Evolutionary conservation across 1,140 invertebrate genomes (phyloP).

Genomic region (Halyomorpha halys): DNA sequence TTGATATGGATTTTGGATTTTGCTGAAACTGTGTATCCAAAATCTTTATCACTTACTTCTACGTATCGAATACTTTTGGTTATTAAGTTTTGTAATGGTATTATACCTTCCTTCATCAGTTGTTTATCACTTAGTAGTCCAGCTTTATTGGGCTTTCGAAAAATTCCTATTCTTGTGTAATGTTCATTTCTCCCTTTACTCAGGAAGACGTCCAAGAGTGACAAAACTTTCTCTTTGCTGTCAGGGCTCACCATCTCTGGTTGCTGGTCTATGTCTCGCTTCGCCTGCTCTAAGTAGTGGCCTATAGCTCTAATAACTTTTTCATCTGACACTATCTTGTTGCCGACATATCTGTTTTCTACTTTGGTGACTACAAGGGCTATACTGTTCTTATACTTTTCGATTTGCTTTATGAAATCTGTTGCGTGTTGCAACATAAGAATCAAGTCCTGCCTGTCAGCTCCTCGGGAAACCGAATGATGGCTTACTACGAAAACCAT

Average conservation of each 20-base stretch:
- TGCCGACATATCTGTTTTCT: slow-evolving; percentile 6
- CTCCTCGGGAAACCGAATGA: slow-evolving; percentile 23
- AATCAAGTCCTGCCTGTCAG: slow-evolving; percentile 27
- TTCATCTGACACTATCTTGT: neutral
- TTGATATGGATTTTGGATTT: slow-evolving; percentile 18
- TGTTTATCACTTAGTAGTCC: neutral
- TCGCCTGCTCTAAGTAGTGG: neutral
- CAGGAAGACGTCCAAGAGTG: neutral
- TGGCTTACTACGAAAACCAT: slow-evolving; percentile 28
- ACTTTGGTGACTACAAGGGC: slow-evolving; percentile 29
- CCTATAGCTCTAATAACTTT: neutral
- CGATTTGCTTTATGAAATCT: slow-evolving; percentile 24
- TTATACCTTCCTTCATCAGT: neutral
- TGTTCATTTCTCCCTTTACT: neutral
- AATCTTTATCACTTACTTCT: slow-evolving; percentile 8
- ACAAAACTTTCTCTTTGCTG: neutral
- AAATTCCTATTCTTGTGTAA: neutral
- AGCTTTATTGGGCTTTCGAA: neutral
- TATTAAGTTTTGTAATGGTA: neutral
- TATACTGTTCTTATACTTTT: slow-evolving; percentile 23
- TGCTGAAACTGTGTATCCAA: slow-evolving; percentile 25
- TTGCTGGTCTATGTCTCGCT: neutral
- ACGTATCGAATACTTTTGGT: neutral
- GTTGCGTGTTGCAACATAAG: slow-evolving; percentile 20
- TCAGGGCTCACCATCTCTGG: neutral